Percentiles rank a stretch among this genome's conserved stretches.
phyloP scores from a whole-genome alignment of 2,797 vertebrate species.

The Spinibarbus caldwelli region DNA sequence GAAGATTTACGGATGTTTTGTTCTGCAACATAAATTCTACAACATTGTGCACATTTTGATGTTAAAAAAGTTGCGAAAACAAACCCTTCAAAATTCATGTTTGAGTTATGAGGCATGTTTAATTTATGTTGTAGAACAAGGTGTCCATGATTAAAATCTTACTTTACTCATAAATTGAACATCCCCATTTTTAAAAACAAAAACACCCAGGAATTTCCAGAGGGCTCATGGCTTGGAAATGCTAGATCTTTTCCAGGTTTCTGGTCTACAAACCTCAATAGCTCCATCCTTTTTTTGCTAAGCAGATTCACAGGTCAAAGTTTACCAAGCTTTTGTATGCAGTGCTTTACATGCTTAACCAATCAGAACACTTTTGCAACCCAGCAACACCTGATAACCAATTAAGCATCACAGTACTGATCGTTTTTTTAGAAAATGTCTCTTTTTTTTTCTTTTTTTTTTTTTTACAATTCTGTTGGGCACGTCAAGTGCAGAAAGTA shows the following conservation, averaged over 20 bases:
- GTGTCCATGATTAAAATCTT: neutral
- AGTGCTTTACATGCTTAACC: neutral
- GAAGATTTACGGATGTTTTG: neutral
- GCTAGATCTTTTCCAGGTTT: neutral
- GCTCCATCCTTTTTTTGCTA: neutral
- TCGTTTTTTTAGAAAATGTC: no score
- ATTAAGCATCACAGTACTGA: neutral
- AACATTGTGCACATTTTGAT: neutral
- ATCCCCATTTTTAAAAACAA: neutral
- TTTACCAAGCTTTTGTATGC: neutral
- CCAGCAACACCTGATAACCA: neutral
- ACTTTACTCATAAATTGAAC: neutral
- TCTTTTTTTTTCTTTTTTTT: no score
- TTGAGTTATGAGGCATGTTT: neutral
- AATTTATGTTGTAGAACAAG: neutral
- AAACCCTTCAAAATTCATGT: neutral
- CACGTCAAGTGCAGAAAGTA: no score
- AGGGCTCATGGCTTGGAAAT: neutral
- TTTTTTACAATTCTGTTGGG: no score
- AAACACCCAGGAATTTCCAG: neutral
- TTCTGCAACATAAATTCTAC: neutral
- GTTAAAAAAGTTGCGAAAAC: neutral
- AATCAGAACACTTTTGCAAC: neutral
- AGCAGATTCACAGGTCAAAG: neutral
- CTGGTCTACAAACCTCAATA: neutral